A percentile compares a stretch with the other conserved stretches of the same genome.
Evolutionary conservation across 2,888 invertebrate genomes (phyloP).

Genomic region (Achlya flavicornis): DNA sequence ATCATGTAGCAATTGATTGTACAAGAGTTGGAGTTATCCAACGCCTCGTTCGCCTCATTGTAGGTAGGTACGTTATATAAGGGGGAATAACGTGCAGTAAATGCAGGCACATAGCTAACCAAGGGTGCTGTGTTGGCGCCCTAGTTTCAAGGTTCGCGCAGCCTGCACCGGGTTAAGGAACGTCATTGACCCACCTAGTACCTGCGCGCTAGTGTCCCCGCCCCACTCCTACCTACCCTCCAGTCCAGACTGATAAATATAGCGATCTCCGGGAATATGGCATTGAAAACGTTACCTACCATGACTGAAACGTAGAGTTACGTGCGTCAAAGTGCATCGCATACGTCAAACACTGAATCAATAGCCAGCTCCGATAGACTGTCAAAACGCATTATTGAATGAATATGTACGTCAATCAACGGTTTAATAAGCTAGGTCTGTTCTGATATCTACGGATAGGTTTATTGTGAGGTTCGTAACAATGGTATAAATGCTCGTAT

Average conservation of each 20-base stretch:
- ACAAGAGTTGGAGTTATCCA: too few species aligned
- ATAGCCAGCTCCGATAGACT: constrained; percentile 18
- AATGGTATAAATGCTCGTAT: background rate
- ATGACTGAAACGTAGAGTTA: constrained; percentile 20
- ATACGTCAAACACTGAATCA: constrained; percentile 30
- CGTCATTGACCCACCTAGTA: constrained; percentile 76
- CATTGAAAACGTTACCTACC: constrained; percentile 61
- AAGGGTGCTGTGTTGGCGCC: constrained; percentile 50
- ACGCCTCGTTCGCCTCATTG: too few species aligned
- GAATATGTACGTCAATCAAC: background rate
- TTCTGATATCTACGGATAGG: background rate
- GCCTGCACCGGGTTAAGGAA: constrained; percentile 72
- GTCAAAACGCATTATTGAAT: background rate
- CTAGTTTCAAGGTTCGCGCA: constrained; percentile 68
- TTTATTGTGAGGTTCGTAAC: background rate
- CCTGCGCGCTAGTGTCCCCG: constrained; percentile 51
- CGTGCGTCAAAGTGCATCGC: constrained; percentile 29
- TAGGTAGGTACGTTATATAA: constrained; percentile 15
- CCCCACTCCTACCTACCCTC: constrained; percentile 25
- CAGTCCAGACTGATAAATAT: constrained; percentile 61
- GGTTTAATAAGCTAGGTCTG: background rate
- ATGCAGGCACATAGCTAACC: constrained; percentile 14
- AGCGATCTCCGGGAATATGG: constrained; percentile 70
- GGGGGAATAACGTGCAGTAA: constrained; percentile 14
- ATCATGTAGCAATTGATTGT: too few species aligned